A percentile compares a stretch with the other conserved stretches of the same genome.
Evolutionary conservation across 92 coral and sea anemone genomes (phyloP).

Genomic region (Scolanthus callimorphus): DNA sequence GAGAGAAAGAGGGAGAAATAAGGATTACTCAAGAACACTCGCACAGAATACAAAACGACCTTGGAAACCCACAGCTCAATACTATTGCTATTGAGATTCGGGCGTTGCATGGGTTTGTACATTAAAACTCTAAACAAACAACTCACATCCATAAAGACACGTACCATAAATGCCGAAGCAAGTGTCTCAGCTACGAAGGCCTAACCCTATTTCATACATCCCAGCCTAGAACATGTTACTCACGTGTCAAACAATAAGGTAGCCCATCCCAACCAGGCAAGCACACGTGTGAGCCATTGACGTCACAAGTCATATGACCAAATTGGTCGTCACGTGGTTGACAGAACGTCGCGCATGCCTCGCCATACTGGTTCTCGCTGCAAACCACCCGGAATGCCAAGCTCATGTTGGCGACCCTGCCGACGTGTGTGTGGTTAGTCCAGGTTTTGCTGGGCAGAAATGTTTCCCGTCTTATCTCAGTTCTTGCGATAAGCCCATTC

Average conservation of each 20-base stretch:
- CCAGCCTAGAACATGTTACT: too few relatives aligned
- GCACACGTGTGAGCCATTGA: constrained; percentile 67
- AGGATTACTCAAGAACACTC: too few relatives aligned
- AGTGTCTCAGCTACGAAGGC: too few relatives aligned
- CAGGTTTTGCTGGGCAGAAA: constrained; percentile 61
- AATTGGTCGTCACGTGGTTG: constrained; percentile 64
- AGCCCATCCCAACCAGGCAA: constrained; percentile 75
- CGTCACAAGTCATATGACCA: constrained; percentile 77
- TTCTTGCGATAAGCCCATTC: background rate
- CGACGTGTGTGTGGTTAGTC: constrained; percentile 63
- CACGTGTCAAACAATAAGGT: constrained; percentile 12
- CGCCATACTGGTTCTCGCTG: constrained; percentile 55
- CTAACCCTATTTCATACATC: too few relatives aligned
- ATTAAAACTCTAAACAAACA: too few relatives aligned
- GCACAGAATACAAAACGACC: too few relatives aligned
- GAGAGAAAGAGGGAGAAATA: background rate
- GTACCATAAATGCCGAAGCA: too few relatives aligned
- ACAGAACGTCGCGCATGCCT: constrained; percentile 49
- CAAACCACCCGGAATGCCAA: constrained; percentile 82
- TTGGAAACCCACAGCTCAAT: too few relatives aligned
- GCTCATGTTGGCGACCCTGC: constrained; percentile 58
- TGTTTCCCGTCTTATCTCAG: constrained; percentile 10
- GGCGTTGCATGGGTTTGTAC: too few relatives aligned
- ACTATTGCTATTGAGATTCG: too few relatives aligned
- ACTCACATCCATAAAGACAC: too few relatives aligned